Percentiles rank a stretch among this genome's conserved stretches.
Conservation (phyloP, 2,113 vertebrate species). For the Aspiorhynchus laticeps region DNA sequence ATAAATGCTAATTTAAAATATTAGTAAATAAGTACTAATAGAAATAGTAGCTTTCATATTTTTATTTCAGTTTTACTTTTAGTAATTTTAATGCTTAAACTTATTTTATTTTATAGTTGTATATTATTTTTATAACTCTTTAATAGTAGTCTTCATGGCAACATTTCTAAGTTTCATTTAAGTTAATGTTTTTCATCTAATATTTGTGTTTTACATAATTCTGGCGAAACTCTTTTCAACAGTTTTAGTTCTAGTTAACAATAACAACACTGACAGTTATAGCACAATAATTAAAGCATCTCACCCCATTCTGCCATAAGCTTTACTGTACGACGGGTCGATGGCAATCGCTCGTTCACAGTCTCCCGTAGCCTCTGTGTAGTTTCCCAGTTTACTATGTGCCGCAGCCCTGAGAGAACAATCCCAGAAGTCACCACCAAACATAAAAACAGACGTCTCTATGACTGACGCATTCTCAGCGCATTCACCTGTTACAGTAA, state of each 20-base stretch:
- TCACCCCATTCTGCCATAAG: conserved; percentile 98
- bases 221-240: neutral
- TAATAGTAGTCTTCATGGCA: no score
- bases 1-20: no score
- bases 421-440: conserved; percentile 27
- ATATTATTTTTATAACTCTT: no score
- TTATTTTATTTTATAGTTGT: no score
- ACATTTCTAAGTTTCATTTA: neutral
- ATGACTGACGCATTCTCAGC: conserved; percentile 59
- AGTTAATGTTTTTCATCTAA: neutral
- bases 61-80: no score
- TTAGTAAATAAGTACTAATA: no score
- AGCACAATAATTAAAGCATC: conserved; percentile 45
- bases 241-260: neutral
- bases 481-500: conserved; percentile 88
- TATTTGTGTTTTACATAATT: neutral
- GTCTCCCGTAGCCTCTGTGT: conserved; percentile 88
- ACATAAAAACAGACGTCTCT: neutral
- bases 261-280: neutral
- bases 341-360: conserved; percentile 94
- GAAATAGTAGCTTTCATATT: no score
- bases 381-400: conserved; percentile 92
- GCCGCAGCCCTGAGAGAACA: conserved; percentile 86
- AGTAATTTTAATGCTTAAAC: no score
- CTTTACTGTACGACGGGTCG: conserved; percentile 95